Base-by-base conservation (phyloP, 2,797 vertebrate species). In the Thunnus albacares region DNA sequence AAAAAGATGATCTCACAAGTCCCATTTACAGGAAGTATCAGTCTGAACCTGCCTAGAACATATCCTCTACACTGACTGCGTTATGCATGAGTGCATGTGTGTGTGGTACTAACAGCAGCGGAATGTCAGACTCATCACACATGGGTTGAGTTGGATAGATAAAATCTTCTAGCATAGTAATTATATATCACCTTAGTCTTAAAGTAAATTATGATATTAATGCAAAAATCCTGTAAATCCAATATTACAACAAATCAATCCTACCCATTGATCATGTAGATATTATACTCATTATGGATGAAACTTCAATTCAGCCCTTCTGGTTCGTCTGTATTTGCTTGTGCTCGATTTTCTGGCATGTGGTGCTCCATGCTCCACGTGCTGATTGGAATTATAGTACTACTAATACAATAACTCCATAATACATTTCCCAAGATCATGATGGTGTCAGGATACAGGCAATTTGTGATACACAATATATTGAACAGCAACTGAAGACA, bases 1-100 rank as follows among this genome's bases (percentile, higher is more conserved):
- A 43, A 57, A 83, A 67, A 73, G 28, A 80, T 75, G 79, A 71
- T 59, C 30, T 71, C 70, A 75, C 62, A 75, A 33, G 41, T 77
- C 70, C 59, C 58, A 67, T 22, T 51, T 22, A 9, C 13, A 77
- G 20, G 14, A 9, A 1, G 56, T 14, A 26, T 71, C 4, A 10
- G 61, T 82, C 11, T 64, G 33, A 76, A 73, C 67, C 18, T 73
- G 78, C 53, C 77, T 13, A n/a, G 28, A 51, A 76, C 33, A 58
- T 22, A 22, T 3, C 3, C 17, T 57, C 26, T 47, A 41, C 11
- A 24, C 24, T 55, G 5, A 45, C 28, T 6, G 20, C n/a, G 43
- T 64, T 14, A 67, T 24, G 64, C 33, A 49, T 59, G 56, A 71
- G 38, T 0, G 10, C 33, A 20, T 18, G 20, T 17, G 20, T 13